Conservation (phyloP, 1,140 invertebrate species). For the Hylaeus volcanicus region DNA sequence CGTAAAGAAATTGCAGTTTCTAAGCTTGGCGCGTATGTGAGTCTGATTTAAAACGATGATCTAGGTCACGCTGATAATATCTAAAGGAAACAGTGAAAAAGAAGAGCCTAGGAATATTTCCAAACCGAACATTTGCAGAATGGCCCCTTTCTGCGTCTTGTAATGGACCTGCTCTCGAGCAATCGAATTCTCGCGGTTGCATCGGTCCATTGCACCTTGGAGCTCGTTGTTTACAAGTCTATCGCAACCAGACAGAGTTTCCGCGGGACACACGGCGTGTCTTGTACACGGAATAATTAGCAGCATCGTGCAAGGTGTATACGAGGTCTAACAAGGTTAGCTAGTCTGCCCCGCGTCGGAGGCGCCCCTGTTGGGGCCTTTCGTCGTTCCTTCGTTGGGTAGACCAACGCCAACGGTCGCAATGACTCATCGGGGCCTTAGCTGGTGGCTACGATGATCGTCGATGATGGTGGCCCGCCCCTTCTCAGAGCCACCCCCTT, state of each 20-base stretch:
- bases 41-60: too few species aligned
- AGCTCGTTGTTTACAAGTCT: constrained; percentile 34
- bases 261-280: constrained; percentile 26
- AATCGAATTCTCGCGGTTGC: neutral
- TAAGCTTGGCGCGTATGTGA: too few species aligned
- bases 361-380: constrained; percentile 43
- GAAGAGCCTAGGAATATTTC: too few species aligned
- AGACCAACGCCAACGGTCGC: constrained; percentile 57
- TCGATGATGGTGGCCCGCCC: constrained; percentile 53
- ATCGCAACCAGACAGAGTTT: neutral
- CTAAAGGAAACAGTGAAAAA: too few species aligned
- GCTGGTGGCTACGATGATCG: constrained; percentile 46
- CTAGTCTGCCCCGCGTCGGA: constrained; percentile 57
- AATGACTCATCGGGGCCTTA: constrained; percentile 63
- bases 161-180: too few species aligned
- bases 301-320: constrained; percentile 65
- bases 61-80: too few species aligned
- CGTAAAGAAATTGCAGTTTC: too few species aligned
- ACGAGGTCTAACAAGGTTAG: constrained; percentile 70
- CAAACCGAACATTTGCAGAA: too few species aligned
- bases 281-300: constrained; percentile 65
- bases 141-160: too few species aligned
- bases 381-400: constrained; percentile 28
- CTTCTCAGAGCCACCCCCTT: constrained; percentile 57
- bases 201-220: neutral